Base-by-base conservation (phyloP, 2,113 vertebrate species). In the Percopsis transmontana region DNA sequence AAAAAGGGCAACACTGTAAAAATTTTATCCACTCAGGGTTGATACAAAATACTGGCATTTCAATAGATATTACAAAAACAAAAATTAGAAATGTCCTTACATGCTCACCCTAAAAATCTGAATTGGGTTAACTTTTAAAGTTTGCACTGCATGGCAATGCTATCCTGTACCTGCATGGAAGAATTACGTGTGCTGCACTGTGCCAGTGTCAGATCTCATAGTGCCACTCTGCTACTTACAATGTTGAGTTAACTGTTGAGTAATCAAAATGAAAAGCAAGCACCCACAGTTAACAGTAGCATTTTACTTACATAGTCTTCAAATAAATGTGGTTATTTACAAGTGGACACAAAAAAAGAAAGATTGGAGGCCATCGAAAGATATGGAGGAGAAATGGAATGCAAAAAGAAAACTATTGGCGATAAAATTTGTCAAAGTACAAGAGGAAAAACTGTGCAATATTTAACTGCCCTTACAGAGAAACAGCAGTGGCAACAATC, bases 371-470 rank as follows among this genome's bases (percentile, higher is more conserved):
- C 79, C 60, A 80, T 84, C 45, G 52, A 85, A 84, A 81, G 65
- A 85, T 77, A 72, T 68, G 79, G 51, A 81, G 63, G 80, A 84
- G 82, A 85, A 86, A 81, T 81, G 87, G 91, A 94, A 94, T 90
- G 91, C 90, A 80, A 81, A 93, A 91, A 67, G 45, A 78, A 83
- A 19, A 48, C 72, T 72, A 74, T 86, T 87, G 88, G 87, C 81
- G 77, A 73, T 88, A 84, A 89, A 90, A 90, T 88, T 88, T 81
- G 76, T 82, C 70, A 44, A 67, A 74, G 83, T 92, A 91, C 83
- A 91, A 90, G 67, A 84, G 88, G 90, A 89, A 90, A 88, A 89
- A 83, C 91, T 95, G 94, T 96, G 95, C 94, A 95, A 96, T 94
- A 95, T 94, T 91, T 67, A 88, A 87, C 93, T 94, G 94, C 94